phyloP scores from a whole-genome alignment of 2,888 invertebrate species.

The Anagyrus pseudococci region DNA sequence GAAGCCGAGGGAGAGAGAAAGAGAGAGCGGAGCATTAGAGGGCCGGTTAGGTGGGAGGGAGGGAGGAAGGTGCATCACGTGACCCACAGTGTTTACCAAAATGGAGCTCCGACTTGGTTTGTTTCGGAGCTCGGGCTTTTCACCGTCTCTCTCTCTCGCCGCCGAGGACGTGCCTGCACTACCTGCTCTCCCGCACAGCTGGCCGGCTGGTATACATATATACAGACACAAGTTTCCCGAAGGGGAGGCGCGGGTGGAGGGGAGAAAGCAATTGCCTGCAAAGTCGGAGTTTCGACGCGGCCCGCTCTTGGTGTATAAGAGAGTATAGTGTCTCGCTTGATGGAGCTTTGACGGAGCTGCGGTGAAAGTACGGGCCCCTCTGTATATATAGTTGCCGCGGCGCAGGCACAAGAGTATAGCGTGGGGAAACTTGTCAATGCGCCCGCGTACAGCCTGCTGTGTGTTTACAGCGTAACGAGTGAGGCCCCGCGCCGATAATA shows the following conservation, averaged over 20 bases:
- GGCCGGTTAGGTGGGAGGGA: no score
- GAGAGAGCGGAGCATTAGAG: no score
- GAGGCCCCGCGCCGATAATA: not conserved
- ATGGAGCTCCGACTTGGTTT: conserved; percentile 52
- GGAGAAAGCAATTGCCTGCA: not conserved
- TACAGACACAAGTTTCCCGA: no score
- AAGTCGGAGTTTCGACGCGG: not conserved
- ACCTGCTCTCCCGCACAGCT: not conserved
- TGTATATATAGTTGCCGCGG: no score
- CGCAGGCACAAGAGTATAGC: not conserved
- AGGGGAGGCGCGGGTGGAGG: not conserved
- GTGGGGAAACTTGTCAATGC: not conserved
- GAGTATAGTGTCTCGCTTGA: no score
- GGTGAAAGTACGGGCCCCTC: not conserved
- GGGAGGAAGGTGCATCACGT: conserved; percentile 50
- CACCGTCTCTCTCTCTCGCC: conserved; percentile 19
- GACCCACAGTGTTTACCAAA: conserved; percentile 60
- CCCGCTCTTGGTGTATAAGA: not conserved
- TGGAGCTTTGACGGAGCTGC: no score
- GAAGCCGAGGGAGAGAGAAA: no score
- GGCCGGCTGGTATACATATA: no score
- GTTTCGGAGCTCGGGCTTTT: conserved; percentile 38
- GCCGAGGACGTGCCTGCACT: not conserved
- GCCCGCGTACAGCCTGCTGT: not conserved
- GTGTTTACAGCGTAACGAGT: not conserved